Conservation (phyloP, 2,113 vertebrate genomes). For the Excalfactoria chinensis region DNA sequence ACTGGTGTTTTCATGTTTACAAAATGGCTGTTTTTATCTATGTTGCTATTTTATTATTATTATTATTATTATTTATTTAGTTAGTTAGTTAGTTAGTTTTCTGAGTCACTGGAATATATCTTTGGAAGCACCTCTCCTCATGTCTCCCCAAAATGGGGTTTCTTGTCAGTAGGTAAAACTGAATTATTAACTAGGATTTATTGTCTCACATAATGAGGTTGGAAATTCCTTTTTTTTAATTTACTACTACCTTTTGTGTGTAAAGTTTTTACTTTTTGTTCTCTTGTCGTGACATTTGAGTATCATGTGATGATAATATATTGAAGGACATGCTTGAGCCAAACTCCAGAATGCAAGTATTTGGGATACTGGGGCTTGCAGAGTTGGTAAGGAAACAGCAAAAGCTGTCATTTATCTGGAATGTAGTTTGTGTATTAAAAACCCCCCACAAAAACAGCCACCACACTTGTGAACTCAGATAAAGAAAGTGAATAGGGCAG, state of each 20-base stretch:
- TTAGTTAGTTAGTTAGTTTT: too few species aligned
- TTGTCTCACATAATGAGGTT: neutral
- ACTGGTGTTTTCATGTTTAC: constrained; percentile 18
- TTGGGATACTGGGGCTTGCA: neutral
- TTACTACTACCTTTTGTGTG: neutral
- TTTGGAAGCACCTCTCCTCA: neutral
- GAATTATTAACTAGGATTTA: neutral
- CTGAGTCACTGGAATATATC: neutral
- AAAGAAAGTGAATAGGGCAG: neutral
- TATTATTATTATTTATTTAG: too few species aligned
- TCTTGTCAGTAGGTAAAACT: neutral
- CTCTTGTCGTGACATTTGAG: neutral
- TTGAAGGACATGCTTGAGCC: neutral
- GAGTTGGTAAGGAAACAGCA: neutral
- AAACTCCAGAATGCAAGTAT: neutral
- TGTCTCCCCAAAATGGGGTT: neutral
- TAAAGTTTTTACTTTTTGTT: neutral
- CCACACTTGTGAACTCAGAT: neutral
- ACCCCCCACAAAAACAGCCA: neutral
- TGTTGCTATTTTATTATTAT: neutral
- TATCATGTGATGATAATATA: neutral
- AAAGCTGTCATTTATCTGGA: neutral
- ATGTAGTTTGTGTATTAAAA: neutral
- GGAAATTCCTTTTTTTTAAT: neutral
- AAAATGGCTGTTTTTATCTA: constrained; percentile 1